These are phyloP conservation scores for Helostoma temminkii DNA, from an alignment of 2,797 vertebrate species.

Conservation along the genomic window DNA sequence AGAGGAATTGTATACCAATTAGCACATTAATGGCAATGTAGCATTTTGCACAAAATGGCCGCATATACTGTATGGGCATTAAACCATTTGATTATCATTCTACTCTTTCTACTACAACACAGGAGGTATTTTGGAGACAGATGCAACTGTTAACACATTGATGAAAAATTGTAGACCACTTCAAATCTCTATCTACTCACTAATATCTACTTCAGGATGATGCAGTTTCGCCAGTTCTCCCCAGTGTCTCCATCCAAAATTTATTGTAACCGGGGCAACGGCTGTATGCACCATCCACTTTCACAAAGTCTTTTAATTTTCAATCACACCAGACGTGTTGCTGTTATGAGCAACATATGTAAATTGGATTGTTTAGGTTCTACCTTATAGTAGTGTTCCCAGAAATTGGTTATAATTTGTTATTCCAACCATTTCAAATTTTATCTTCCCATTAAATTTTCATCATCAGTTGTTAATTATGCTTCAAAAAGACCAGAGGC, in stretches of 20 bases:
- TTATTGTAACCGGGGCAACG: no score
- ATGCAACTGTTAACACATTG: not conserved
- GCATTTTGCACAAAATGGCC: not conserved
- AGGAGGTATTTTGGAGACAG: not conserved
- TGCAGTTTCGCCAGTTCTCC: not conserved
- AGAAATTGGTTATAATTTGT: no score
- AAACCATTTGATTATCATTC: not conserved
- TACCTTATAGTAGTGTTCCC: no score
- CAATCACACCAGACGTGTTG: not conserved
- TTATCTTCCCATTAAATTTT: no score
- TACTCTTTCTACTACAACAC: not conserved
- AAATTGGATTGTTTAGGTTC: no score
- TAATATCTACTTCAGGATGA: not conserved
- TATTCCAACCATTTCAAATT: no score
- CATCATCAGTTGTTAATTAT: no score
- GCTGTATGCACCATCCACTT: not conserved
- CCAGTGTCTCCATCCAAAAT: not conserved
- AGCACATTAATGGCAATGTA: not conserved
- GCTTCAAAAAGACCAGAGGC: no score
- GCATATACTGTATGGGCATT: not conserved
- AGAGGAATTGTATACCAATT: no score
- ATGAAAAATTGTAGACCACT: not conserved
- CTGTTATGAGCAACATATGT: no score
- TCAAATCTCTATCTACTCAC: no score
- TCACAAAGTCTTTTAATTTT: not conserved